Evolutionary conservation across 2,888 invertebrate species (phyloP), one percentile per base, ranked within the genome.

Genomic region (Geophilus truncorum): DNA sequence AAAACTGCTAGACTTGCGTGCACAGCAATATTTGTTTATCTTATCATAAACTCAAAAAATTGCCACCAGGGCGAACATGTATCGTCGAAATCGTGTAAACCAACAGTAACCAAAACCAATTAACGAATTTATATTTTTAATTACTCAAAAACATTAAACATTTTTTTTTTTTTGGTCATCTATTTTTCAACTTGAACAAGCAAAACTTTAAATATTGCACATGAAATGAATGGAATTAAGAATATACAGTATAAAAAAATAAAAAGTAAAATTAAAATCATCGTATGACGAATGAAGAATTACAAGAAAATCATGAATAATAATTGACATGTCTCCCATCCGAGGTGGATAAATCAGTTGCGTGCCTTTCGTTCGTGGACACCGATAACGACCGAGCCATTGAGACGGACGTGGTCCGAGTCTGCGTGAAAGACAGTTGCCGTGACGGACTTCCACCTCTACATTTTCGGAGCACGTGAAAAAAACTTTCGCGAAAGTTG

Each of bases 401-500:
- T 70, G 82, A 83, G 32, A 84, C 81, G 9, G 84, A 83, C 7
- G 84, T 84, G 45, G 84, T 83, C 10, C 83, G 80, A 10, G 84
- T 83, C 10, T 83, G 83, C 25, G 81, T 83, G 79, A 83, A 77
- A n/a, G 82, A 83, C 18, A 78, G 30, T 30, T 82, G 82, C 4
- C 81, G 80, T n/a, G 76, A 25, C 10, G 81, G 75, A 45, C 75
- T 77, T 28, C 82, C 82, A 40, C 77, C 78, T 9, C 83, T 79
- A 77, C 83, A 83, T 18, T 81, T 77, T 78, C 80, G 79, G 32
- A 84, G 51, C 5, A 83, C 83, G 4, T 82, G 77, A 34, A 81
- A 76, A 79, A 83, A 83, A 79, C 90, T 90, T 83, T 90, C 90
- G 2, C 92, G 87, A 86, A 92, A 92, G 86, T 90, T 91, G 84